Conservation (phyloP, 2,113 vertebrate species). For the Illadopsis cleaveri region DNA sequence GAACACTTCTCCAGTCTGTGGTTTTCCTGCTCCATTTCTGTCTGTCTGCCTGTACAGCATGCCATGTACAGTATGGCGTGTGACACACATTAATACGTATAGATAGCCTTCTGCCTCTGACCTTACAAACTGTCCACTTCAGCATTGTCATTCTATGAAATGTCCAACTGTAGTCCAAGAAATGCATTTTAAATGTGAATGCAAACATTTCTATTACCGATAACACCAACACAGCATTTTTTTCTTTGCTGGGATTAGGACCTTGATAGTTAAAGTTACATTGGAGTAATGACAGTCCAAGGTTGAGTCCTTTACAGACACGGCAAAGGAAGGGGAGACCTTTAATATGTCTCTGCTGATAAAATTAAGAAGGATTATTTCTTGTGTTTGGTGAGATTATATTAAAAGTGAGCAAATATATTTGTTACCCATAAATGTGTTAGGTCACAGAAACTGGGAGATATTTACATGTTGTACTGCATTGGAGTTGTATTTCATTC, state of each 20-base stretch:
- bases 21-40: not conserved
- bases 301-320: not conserved
- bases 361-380: slow-evolving; percentile 18
- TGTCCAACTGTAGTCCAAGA: slow-evolving; percentile 52
- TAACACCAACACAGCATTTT: slow-evolving; percentile 65
- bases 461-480: not conserved
- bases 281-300: slow-evolving; percentile 59
- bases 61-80: not conserved
- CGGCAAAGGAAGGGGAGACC: not conserved
- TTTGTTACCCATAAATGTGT: not conserved
- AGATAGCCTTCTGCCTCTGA: slow-evolving; percentile 57
- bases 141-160: slow-evolving; percentile 60
- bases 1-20: not conserved
- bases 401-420: not conserved
- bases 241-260: slow-evolving; percentile 50
- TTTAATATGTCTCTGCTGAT: slow-evolving; percentile 15
- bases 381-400: not conserved
- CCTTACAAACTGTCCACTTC: slow-evolving; percentile 69
- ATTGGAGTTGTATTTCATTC: not conserved
- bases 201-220: slow-evolving; percentile 69
- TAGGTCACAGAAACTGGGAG: not conserved
- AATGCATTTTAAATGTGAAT: slow-evolving; percentile 69
- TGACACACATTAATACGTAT: slow-evolving; percentile 43
- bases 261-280: slow-evolving; percentile 51
- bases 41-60: not conserved